phyloP scores from a whole-genome alignment of 2,888 invertebrate genomes.

The Phortica okadai region DNA sequence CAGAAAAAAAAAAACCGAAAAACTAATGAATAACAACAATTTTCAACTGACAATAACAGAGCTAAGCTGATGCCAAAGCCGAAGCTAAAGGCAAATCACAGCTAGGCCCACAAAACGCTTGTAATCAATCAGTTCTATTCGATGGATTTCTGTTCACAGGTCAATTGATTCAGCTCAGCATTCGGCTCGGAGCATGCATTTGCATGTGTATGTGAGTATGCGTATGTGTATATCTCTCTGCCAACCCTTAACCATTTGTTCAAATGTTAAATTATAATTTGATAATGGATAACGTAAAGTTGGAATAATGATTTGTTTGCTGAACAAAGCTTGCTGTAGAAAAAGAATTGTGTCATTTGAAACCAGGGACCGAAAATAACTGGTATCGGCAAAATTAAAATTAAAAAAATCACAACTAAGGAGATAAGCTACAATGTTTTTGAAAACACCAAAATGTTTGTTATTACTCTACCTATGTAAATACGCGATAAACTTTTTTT shows the following conservation, averaged over 20 bases:
- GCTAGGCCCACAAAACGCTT: constrained; percentile 9
- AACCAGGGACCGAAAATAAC: no score
- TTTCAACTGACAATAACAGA: no score
- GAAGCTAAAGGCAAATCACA: constrained; percentile 33
- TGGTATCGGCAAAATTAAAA: no score
- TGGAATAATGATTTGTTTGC: no score
- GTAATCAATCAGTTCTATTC: constrained; percentile 60
- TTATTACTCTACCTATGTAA: no score
- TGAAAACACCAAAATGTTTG: no score
- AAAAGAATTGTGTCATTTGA: no score
- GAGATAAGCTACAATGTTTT: no score
- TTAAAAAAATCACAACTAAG: no score
- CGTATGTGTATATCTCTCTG: constrained; percentile 26
- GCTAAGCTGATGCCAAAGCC: no score
- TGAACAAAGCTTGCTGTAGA: no score
- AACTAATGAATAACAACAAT: constrained; percentile 60
- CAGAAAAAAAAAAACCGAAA: constrained; percentile 37
- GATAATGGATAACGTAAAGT: constrained; percentile 39
- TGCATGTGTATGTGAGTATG: constrained; percentile 23
- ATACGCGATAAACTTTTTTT: no score
- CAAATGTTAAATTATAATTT: constrained; percentile 58
- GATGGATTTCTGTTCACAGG: constrained; percentile 24
- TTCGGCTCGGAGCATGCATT: constrained; percentile 39
- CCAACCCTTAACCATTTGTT: constrained; percentile 40
- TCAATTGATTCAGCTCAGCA: constrained; percentile 43